Evolutionary conservation across 2,888 invertebrate genomes (phyloP).

Genomic region (Andrena fulva): DNA sequence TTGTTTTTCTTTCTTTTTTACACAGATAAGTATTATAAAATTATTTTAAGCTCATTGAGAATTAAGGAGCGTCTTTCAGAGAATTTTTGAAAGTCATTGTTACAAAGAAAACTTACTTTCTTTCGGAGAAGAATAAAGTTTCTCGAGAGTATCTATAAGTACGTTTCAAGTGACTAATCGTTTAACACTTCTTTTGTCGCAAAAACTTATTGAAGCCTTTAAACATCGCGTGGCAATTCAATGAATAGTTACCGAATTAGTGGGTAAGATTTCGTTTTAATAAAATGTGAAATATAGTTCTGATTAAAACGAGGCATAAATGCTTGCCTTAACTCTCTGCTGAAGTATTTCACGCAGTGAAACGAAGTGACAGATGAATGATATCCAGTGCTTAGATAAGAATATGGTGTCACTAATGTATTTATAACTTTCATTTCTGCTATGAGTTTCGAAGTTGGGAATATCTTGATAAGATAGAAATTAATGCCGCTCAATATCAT

Average conservation of each 20-base stretch:
- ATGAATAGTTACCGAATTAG: slow-evolving; percentile 27
- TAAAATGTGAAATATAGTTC: slow-evolving; percentile 11
- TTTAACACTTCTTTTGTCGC: slow-evolving; percentile 1
- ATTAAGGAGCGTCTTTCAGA: neutral
- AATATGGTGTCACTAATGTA: neutral
- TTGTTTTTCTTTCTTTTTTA: slow-evolving; percentile 4
- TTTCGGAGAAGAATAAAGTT: no score
- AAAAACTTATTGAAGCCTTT: slow-evolving; percentile 2
- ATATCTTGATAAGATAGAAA: slow-evolving; percentile 14
- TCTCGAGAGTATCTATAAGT: no score
- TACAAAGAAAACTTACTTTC: neutral
- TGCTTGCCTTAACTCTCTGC: neutral
- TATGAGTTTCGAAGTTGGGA: slow-evolving; percentile 14
- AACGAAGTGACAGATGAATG: neutral
- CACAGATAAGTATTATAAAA: neutral
- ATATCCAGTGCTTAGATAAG: neutral
- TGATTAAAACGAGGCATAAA: neutral
- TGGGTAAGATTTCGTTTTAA: slow-evolving; percentile 2
- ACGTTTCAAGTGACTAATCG: neutral
- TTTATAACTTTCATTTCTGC: slow-evolving; percentile 3
- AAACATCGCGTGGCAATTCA: neutral
- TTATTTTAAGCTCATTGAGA: neutral
- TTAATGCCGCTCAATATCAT: neutral
- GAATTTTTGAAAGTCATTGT: neutral
- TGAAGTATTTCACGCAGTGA: neutral